Conservation (phyloP, 2,797 vertebrate species). For the Melanotaenia parkinsoni region DNA sequence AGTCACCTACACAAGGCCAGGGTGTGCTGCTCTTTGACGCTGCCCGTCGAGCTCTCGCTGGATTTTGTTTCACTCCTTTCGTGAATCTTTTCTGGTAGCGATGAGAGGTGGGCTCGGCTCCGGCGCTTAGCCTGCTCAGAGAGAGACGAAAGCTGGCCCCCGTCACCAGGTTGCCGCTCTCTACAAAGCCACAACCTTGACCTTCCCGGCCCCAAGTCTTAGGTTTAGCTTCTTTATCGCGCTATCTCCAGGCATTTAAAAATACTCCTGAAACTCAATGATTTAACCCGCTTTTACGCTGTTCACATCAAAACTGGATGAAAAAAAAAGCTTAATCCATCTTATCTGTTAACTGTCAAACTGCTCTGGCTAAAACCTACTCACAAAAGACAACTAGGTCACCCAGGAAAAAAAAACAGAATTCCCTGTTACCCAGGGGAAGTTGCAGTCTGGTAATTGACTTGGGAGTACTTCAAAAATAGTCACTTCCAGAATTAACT, state of each 20-base stretch:
- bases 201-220: slow-evolving; percentile 79
- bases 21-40: slow-evolving; percentile 72
- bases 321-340: slow-evolving; percentile 88
- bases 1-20: slow-evolving; percentile 67
- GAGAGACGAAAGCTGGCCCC: slow-evolving; percentile 59
- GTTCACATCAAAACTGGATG: slow-evolving; percentile 89
- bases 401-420: slow-evolving; percentile 79
- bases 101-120: slow-evolving; percentile 73
- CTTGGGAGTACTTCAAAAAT: slow-evolving; percentile 76
- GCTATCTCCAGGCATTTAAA: slow-evolving; percentile 88
- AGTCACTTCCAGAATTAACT: slow-evolving; percentile 63
- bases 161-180: slow-evolving; percentile 71
- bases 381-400: slow-evolving; percentile 91
- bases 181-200: slow-evolving; percentile 79
- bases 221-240: slow-evolving; percentile 85
- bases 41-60: slow-evolving; percentile 58
- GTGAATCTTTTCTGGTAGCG: slow-evolving; percentile 70
- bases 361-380: slow-evolving; percentile 88
- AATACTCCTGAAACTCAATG: slow-evolving; percentile 88
- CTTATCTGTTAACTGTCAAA: slow-evolving; percentile 92
- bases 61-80: slow-evolving; percentile 73
- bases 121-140: slow-evolving; percentile 45
- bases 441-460: slow-evolving; percentile 86
- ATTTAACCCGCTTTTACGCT: slow-evolving; percentile 89
- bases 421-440: slow-evolving; percentile 81